These are phyloP conservation scores for Muscicapa striata DNA, from an alignment of 2,797 vertebrate genomes.

Conservation along the genomic window DNA sequence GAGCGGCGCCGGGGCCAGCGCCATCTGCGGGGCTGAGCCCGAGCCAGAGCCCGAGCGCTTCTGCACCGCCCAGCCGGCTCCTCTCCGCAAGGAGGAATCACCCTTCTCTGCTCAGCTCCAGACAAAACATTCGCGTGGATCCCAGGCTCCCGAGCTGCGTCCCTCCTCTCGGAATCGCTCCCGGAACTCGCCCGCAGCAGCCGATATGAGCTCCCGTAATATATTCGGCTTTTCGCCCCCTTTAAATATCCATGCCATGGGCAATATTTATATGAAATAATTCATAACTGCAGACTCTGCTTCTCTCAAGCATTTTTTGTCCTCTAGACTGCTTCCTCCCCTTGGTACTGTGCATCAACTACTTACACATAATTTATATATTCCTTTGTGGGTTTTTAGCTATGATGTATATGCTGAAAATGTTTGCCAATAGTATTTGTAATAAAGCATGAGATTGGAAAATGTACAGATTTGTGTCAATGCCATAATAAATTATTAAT, in stretches of 20 bases:
- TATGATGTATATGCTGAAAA: not conserved
- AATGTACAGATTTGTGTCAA: not conserved
- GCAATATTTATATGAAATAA: slow-evolving; percentile 53
- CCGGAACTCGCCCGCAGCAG: not conserved
- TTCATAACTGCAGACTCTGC: slow-evolving; percentile 20
- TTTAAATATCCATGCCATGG: slow-evolving; percentile 47
- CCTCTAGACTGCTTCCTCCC: not conserved
- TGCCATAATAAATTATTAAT: slow-evolving; percentile 14
- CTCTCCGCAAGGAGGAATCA: too few relatives aligned
- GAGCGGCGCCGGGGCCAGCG: not conserved
- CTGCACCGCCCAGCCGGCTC: too few relatives aligned
- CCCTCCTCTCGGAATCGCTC: not conserved
- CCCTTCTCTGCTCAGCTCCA: fast-evolving
- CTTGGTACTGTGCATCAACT: not conserved
- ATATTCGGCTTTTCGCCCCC: slow-evolving; percentile 1
- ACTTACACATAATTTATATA: not conserved
- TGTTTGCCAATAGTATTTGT: not conserved
- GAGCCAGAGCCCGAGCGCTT: not conserved
- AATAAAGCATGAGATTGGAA: not conserved
- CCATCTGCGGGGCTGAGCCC: slow-evolving; percentile 58
- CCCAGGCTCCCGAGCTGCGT: not conserved
- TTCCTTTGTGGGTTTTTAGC: slow-evolving; percentile 16
- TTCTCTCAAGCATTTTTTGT: not conserved
- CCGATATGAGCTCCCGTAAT: not conserved
- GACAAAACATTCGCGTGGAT: fast-evolving